Evolutionary conservation across 2,797 vertebrate species (phyloP).

Genomic region (Acanthis flammea): DNA sequence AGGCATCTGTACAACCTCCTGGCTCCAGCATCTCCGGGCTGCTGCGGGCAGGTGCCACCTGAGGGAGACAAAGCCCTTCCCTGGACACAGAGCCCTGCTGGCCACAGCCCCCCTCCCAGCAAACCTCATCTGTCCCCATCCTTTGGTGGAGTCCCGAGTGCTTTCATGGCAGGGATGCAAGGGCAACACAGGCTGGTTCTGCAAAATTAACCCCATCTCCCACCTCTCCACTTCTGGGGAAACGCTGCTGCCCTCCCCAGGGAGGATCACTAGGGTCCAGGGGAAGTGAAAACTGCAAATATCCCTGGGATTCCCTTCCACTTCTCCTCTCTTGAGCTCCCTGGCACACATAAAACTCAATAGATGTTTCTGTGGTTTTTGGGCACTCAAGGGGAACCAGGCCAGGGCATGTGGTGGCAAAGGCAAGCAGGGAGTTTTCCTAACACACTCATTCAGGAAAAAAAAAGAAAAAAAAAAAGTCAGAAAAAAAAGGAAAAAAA

Average conservation of each 20-base stretch:
- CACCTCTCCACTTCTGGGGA: background rate
- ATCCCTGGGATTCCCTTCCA: background rate
- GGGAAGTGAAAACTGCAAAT: background rate
- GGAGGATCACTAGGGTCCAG: background rate
- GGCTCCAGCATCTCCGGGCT: background rate
- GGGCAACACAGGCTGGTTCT: background rate
- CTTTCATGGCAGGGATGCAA: background rate
- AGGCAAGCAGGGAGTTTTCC: background rate
- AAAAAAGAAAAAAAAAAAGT: accelerated
- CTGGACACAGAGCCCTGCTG: background rate
- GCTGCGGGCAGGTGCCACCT: background rate
- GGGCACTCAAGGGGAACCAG: background rate
- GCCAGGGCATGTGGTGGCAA: background rate
- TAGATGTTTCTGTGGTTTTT: accelerated
- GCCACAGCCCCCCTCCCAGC: background rate
- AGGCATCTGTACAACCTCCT: background rate
- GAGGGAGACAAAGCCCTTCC: slow-evolving; percentile 41
- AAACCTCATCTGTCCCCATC: accelerated
- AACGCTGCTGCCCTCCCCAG: background rate
- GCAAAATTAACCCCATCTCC: background rate
- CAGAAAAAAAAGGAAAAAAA: accelerated
- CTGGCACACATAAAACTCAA: background rate
- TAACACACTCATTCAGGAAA: accelerated
- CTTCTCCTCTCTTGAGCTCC: background rate
- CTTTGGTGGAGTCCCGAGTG: accelerated